Conservation (phyloP, 2,113 vertebrate species). For the Mionectes macconnelli region DNA sequence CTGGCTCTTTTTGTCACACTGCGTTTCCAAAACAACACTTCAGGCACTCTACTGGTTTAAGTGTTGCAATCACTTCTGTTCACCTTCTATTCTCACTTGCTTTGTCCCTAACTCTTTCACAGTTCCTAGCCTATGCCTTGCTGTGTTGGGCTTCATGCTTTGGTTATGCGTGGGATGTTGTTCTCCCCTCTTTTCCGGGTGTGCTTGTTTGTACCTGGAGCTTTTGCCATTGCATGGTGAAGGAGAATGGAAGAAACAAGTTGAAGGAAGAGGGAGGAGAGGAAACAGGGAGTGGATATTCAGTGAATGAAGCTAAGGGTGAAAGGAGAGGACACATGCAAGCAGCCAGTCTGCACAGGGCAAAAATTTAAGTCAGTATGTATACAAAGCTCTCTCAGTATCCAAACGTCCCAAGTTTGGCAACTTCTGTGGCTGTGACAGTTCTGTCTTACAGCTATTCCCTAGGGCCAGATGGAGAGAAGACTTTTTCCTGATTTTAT, state of each 20-base stretch:
- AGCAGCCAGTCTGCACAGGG: neutral
- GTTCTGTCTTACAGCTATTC: neutral
- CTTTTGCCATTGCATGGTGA: neutral
- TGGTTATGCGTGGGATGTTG: neutral
- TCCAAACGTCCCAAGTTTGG: neutral
- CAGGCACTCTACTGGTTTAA: neutral
- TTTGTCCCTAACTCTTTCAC: neutral
- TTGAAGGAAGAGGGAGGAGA: neutral
- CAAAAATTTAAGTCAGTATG: neutral
- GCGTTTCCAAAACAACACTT: neutral
- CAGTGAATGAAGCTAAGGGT: neutral
- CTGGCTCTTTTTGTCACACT: neutral
- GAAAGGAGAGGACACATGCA: neutral
- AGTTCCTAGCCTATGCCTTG: accelerated
- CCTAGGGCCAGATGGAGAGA: neutral
- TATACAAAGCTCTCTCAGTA: neutral
- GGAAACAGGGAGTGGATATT: neutral
- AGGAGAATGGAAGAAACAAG: neutral
- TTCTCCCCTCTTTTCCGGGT: neutral
- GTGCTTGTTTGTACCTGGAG: neutral
- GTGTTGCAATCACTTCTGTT: neutral
- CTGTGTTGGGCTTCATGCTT: neutral
- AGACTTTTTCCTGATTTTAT: neutral
- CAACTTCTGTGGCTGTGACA: neutral
- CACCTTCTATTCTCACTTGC: neutral